Conservation (phyloP, 2,888 invertebrate species). For the Lochmaea crataegi region DNA sequence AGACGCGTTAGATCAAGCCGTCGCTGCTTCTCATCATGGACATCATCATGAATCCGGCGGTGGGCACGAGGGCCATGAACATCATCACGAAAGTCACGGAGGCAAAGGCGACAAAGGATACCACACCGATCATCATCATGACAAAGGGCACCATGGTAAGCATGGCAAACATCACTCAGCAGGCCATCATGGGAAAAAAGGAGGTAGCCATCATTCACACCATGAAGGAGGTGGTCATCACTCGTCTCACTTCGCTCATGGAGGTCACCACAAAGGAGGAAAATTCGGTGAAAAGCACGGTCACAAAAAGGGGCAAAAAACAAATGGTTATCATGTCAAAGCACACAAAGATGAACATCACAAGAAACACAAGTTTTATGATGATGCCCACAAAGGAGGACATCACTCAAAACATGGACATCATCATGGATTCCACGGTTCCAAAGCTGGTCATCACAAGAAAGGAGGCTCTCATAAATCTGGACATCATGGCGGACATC, state of each 20-base stretch:
- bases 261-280: constrained; percentile 82
- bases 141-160: constrained; percentile 80
- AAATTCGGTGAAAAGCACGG: constrained; percentile 86
- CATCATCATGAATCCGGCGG: constrained; percentile 75
- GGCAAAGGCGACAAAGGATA: constrained; percentile 85
- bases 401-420: constrained; percentile 87
- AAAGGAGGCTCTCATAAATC: constrained; percentile 85
- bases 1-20: constrained; percentile 62
- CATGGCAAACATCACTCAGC: constrained; percentile 84
- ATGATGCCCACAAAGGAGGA: constrained; percentile 87
- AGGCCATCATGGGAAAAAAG: constrained; percentile 81
- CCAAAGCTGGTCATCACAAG: constrained; percentile 83
- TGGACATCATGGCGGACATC: constrained; percentile 82
- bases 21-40: constrained; percentile 60
- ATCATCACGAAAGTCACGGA: constrained; percentile 77
- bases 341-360: constrained; percentile 89
- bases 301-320: constrained; percentile 87
- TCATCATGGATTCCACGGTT: constrained; percentile 81
- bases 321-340: constrained; percentile 86
- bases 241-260: constrained; percentile 81
- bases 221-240: constrained; percentile 81
- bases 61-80: constrained; percentile 76
- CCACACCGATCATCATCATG: constrained; percentile 79
- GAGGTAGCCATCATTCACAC: constrained; percentile 84
- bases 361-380: constrained; percentile 90